Conservation (phyloP, 2,113 vertebrate species). For the Tachysurus vachellii region DNA sequence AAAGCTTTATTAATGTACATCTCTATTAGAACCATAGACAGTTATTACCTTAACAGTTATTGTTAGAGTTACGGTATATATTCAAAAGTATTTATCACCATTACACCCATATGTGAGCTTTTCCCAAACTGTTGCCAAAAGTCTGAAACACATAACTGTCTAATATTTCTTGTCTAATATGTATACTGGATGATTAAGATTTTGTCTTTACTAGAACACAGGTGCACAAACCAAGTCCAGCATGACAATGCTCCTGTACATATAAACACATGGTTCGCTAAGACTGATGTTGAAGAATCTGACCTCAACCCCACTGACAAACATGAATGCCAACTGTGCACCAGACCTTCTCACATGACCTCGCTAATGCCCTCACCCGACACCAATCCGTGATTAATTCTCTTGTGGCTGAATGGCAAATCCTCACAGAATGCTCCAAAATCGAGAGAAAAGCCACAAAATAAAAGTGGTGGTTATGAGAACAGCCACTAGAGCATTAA, state of each 20-base stretch:
- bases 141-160: background rate
- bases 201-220: background rate
- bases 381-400: background rate
- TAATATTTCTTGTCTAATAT: background rate
- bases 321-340: no score
- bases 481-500: background rate
- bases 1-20: background rate
- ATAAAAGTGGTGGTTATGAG: background rate
- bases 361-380: background rate
- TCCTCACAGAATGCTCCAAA: background rate
- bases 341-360: background rate
- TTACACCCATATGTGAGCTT: background rate
- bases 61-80: background rate
- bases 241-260: background rate
- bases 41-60: background rate
- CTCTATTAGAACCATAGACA: background rate
- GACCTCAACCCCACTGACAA: background rate
- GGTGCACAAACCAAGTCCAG: background rate
- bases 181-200: background rate
- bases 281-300: background rate
- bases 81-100: background rate
- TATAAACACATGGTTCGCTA: background rate
- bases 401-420: background rate
- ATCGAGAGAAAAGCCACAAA: background rate
- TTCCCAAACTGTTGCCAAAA: background rate